Base-by-base conservation (phyloP, 2,113 vertebrate species). In the Dasyurus viverrinus region DNA sequence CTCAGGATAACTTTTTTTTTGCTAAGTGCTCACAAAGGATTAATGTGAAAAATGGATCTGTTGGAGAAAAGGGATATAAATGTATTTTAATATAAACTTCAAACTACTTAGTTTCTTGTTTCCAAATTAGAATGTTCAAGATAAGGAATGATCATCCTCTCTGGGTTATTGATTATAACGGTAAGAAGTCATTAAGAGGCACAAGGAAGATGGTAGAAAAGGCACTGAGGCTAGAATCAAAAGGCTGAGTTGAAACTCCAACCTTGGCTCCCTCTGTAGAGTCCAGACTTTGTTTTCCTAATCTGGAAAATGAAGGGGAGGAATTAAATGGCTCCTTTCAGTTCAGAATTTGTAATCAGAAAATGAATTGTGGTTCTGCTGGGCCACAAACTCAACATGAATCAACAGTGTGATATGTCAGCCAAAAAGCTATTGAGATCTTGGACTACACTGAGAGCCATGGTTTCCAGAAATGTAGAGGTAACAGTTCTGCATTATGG, bases 1-100 rank as follows among this genome's bases (percentile, higher is more conserved):
- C 93, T 22, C 26, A 95, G 95, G 53, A 60, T 93, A 93, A 90
- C 93, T 90, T 96, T 90, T 68, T 96, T 54, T 94, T 95, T 48
- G 30, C 95, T 16, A 14, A 94, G 50, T 54, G 19, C 42, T 95
- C 91, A 53, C 25, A 89, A 84, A 52, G 95, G 42, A 93, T 24
- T 93, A 91, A 92, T 91, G n/a, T 93, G 53, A 95, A 94, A 84
- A 14, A 48, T 92, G 54, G n/a, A 76, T 95, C 54, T 95, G 26
- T 94, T 57, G 57, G 30, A 96, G 36, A 94, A 47, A 92, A 94
- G 36, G 91, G 16, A 95, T 76, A 89, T 10, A 95, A 89, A 93
- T 55, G 22, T 55, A 92, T 90, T 95, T 95, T 89, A 91, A 90
- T 91, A 54, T 94, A 92, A 96, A 93, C 10, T 94, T 94, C 23